Evolutionary conservation across 1,140 invertebrate species (phyloP), one percentile per base, ranked within the genome.

Genomic region (Schlechtendalia chinensis): DNA sequence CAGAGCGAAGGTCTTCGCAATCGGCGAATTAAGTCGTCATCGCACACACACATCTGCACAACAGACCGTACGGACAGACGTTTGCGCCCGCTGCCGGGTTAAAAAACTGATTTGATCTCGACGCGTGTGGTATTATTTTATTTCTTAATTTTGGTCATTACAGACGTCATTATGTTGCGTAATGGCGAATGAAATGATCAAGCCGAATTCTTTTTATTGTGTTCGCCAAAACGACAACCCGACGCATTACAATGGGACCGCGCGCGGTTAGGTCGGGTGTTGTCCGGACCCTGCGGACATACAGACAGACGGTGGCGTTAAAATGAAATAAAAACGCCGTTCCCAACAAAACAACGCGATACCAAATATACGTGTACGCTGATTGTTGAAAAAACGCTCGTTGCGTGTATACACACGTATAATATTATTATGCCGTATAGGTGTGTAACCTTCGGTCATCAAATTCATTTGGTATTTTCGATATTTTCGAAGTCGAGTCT

Each of bases 81-180:
- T 69, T 47, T 69, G 39, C n/a, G n/a, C 5, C 24, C 39, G 74
- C 58, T 63, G 75, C 74, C 54, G 75, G 75, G 75, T 79, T 63
- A 79, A 79, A 63, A 79, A 79, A 79, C 56, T 45, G 58, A 79
- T 77, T 77, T 45, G 32, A 79, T 79, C 45, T 69, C 75, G 58
- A 63, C 45, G 75, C 58, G 75, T 79, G 75, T 79, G 75, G 75
- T 61, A 61, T 24, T 69, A 69, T 69, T 45, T 6, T 11, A 27
- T 22, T 74, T 77, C 56, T 58, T 77, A 53, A 77, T 53, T n/a
- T 39, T 59, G 74, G 56, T 59, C 27, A 59, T 77, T 77, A 77
- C 22, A n/a, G 54, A 59, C 32, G 54, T 77, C 74, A 77, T 77
- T 77, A 59, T 45, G n/a, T 59, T 58, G 32, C 50, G 71, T 39